Conservation (phyloP, 2,113 vertebrate species). For the Microcebus jonahi region DNA sequence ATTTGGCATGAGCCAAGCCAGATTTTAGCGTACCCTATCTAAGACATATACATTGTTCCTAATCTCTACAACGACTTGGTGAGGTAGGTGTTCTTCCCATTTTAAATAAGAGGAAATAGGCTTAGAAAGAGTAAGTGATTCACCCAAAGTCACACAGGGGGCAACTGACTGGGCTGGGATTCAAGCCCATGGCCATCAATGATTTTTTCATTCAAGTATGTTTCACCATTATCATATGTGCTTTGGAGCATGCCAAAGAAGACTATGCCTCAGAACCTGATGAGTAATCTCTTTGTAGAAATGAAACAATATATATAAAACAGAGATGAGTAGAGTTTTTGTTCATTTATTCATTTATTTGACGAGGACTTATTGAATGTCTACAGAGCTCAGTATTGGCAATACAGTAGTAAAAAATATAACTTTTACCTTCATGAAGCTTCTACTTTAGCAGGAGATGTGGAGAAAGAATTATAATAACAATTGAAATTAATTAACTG, state of each 20-base stretch:
- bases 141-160: not conserved
- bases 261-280: not conserved
- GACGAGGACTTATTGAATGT: not conserved
- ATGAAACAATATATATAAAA: not conserved
- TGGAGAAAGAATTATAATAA: not conserved
- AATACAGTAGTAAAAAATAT: not conserved
- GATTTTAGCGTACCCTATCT: not conserved
- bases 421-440: not conserved
- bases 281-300: not conserved
- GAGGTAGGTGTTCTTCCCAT: not conserved
- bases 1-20: not conserved
- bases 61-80: not conserved
- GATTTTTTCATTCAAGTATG: not conserved
- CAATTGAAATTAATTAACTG: not conserved
- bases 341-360: not conserved
- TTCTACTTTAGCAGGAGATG: not conserved
- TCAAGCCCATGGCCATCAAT: not conserved
- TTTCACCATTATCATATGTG: not conserved
- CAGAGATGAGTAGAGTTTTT: not conserved
- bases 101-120: not conserved
- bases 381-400: not conserved
- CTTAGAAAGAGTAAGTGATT: not conserved
- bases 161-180: not conserved
- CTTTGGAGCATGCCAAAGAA: not conserved
- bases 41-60: not conserved